Evolutionary conservation across 2,113 vertebrate genomes (phyloP).

Genomic region (Phoxinus phoxinus): DNA sequence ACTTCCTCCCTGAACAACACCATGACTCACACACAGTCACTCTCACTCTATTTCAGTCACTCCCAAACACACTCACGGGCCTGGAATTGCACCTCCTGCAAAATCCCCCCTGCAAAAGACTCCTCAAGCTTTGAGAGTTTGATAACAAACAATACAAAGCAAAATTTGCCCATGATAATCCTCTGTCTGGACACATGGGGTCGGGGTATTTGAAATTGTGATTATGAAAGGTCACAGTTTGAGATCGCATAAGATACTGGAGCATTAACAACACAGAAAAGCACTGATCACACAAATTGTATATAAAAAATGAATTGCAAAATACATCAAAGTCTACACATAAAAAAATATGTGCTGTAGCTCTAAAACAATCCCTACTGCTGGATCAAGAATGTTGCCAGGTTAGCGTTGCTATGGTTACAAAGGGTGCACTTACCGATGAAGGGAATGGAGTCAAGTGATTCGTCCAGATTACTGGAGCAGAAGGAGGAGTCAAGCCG

Average conservation of each 20-base stretch:
- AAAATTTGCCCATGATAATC: background rate
- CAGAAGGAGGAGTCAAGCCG: slow-evolving; percentile 82
- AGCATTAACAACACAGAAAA: background rate
- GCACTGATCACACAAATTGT: background rate
- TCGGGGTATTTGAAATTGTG: background rate
- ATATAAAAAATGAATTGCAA: background rate
- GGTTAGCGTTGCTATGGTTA: slow-evolving; percentile 68
- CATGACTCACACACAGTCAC: slow-evolving; percentile 36
- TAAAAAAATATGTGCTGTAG: slow-evolving; percentile 33
- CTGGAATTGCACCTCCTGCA: background rate
- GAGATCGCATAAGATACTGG: background rate
- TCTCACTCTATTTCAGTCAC: slow-evolving; percentile 7
- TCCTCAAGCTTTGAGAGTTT: background rate
- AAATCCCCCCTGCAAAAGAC: background rate
- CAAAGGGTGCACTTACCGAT: slow-evolving; percentile 85
- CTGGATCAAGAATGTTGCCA: slow-evolving; percentile 46
- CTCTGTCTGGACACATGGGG: background rate
- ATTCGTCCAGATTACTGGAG: slow-evolving; percentile 89
- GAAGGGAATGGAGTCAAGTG: slow-evolving; percentile 95
- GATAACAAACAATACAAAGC: background rate
- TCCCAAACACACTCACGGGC: background rate
- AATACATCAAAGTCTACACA: background rate
- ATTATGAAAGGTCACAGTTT: background rate
- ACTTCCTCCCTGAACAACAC: slow-evolving; percentile 16
- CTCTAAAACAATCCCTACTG: slow-evolving; percentile 27